Evolutionary conservation across 1,140 invertebrate genomes (phyloP), one percentile per base, ranked within the genome.

Genomic region (Drosophila azteca): DNA sequence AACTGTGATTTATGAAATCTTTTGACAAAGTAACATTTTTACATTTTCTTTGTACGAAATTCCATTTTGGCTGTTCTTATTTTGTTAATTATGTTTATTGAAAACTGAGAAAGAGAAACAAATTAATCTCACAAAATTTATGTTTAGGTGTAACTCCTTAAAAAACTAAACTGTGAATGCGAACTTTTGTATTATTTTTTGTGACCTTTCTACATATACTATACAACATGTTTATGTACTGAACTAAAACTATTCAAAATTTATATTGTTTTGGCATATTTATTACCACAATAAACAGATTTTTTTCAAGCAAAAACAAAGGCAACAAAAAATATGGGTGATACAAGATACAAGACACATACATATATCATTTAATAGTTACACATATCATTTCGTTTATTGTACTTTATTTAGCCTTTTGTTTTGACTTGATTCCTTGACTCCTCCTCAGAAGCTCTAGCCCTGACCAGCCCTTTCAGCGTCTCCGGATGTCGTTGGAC

Each of bases 171-270:
- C 73, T 84, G 81, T 84, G 82, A 84, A 84, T 73, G 81, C 81
- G 70, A 85, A 77, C 62, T 87, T 87, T 87, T 87, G 82, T 87
- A 87, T 87, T 87, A 87, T 87, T 87, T 87, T 87, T 87, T 87
- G 82, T 87, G 67, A 51, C 76, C 54, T 68, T 74, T 57, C 64
- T 79, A 70, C 48, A 61, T 46, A 61, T 35, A 54, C 60, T 77
- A 72, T 57, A 61, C 35, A 31, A 67, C 70, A 66, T 79, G 65
- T 64, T 84, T 84, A 84, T 55, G 59, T 79, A 65, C 62, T 75
- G 64, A 73, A 53, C 64, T 64, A 70, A 63, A 53, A 17, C 50
- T 62, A 44, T 82, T 87, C 81, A 84, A 85, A 85, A 85, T 84
- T 39, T 85, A 70, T 74, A 69, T 55, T 73, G 60, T 67, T 75